Percentiles rank a stretch among this genome's conserved stretches.
phyloP scores from a whole-genome alignment of 2,888 invertebrate species.

The Drosophila histrio region DNA sequence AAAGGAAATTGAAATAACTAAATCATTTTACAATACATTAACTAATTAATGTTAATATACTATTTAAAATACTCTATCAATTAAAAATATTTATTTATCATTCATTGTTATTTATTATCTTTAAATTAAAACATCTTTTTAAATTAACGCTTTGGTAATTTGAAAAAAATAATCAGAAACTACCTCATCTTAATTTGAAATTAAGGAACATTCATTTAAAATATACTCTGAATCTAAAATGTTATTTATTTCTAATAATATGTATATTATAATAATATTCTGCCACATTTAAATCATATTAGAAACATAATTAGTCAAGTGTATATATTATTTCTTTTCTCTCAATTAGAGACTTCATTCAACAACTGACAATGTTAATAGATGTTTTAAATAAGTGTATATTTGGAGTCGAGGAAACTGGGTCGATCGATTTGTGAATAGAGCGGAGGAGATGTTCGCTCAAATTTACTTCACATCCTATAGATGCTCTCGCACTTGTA shows the following conservation, averaged over 20 bases:
- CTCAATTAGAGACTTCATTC: slow-evolving; percentile 11
- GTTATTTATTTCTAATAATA: background rate
- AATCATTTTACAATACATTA: too few species aligned
- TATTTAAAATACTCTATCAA: too few species aligned
- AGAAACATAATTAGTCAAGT: background rate
- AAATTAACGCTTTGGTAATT: too few species aligned
- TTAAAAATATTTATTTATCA: too few species aligned
- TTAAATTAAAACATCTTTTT: too few species aligned
- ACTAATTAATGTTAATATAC: too few species aligned
- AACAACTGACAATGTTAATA: slow-evolving; percentile 1
- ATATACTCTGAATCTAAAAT: background rate
- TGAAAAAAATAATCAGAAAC: too few species aligned
- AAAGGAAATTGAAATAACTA: too few species aligned
- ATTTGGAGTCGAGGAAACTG: slow-evolving; percentile 9
- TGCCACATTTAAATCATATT: background rate
- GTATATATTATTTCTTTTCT: slow-evolving; percentile 5
- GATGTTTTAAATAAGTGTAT: background rate
- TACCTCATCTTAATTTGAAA: too few species aligned
- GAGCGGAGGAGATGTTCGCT: slow-evolving; percentile 29
- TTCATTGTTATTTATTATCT: too few species aligned
- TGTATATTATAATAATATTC: background rate
- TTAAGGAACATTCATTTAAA: too few species aligned
- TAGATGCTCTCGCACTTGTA: slow-evolving; percentile 25
- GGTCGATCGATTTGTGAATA: slow-evolving; percentile 18
- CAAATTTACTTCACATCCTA: slow-evolving; percentile 40